These are phyloP conservation scores for Petaurus breviceps DNA, from an alignment of 2,113 vertebrate species.

Conservation along the genomic window DNA sequence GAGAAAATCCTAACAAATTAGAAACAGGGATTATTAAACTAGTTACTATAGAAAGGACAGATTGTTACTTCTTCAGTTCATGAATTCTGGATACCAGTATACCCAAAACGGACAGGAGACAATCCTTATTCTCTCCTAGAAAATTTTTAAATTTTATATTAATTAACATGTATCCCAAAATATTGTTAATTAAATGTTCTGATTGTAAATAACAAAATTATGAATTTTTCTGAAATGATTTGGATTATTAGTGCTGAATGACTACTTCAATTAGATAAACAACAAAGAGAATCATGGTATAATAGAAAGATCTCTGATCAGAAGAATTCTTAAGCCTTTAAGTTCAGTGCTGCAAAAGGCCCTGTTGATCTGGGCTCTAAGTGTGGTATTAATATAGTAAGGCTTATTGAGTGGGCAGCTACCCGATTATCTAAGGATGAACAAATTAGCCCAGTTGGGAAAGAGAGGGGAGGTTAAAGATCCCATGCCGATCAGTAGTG, in stretches of 20 bases:
- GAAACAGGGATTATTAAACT: conserved; percentile 1
- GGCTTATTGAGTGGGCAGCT: too few relatives aligned
- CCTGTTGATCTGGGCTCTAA: too few relatives aligned
- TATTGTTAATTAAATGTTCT: not conserved
- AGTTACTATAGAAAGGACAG: conserved; percentile 7
- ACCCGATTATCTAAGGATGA: not conserved
- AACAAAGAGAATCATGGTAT: too few relatives aligned
- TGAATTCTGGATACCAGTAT: not conserved
- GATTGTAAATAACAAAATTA: not conserved
- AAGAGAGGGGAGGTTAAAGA: not conserved
- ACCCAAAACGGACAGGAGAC: not conserved
- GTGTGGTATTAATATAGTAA: too few relatives aligned
- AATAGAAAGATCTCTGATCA: too few relatives aligned
- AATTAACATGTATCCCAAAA: not conserved
- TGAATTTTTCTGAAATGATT: not conserved
- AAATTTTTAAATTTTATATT: not conserved
- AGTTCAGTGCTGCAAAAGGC: too few relatives aligned
- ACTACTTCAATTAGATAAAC: not conserved
- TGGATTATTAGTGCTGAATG: not conserved
- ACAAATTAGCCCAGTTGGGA: not conserved
- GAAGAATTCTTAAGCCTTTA: too few relatives aligned
- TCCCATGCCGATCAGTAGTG: not conserved
- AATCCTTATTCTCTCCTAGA: conserved; percentile 4
- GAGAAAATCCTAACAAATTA: not conserved
- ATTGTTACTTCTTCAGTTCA: not conserved